These are phyloP conservation scores for Endotricha flammealis DNA, from an alignment of 2,888 invertebrate genomes.

Conservation along the genomic window DNA sequence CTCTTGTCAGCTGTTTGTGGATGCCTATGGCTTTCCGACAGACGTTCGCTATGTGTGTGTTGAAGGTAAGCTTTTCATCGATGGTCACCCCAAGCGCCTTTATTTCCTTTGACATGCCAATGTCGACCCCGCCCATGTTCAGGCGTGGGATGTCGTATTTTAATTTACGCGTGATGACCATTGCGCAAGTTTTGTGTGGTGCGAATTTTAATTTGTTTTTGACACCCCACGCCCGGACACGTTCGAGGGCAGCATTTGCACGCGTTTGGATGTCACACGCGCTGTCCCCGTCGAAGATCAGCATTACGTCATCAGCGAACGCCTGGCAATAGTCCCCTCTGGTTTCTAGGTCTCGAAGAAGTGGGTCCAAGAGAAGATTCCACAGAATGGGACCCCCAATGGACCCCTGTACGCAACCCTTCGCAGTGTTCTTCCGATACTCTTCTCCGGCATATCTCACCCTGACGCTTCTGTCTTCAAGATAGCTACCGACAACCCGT, in stretches of 20 bases:
- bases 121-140: slow-evolving; percentile 1
- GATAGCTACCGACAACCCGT: background rate
- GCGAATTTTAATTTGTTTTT: slow-evolving; percentile 15
- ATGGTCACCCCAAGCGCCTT: slow-evolving; percentile 8
- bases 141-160: slow-evolving; percentile 6
- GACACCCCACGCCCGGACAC: slow-evolving; percentile 13
- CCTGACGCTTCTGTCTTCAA: background rate
- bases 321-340: slow-evolving; percentile 12
- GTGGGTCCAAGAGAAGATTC: slow-evolving; percentile 16
- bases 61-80: slow-evolving; percentile 6
- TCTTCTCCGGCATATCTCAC: slow-evolving; percentile 1
- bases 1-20: background rate
- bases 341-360: slow-evolving; percentile 3
- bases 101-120: background rate
- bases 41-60: background rate
- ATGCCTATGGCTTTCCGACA: background rate
- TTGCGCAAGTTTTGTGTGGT: slow-evolving; percentile 9
- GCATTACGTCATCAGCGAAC: slow-evolving; percentile 13
- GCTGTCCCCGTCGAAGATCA: slow-evolving; percentile 8
- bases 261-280: background rate
- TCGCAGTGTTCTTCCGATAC: background rate
- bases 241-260: slow-evolving; percentile 10
- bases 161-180: background rate
- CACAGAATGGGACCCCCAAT: slow-evolving; percentile 16
- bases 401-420: slow-evolving; percentile 18